Percentiles rank a stretch among this genome's conserved stretches.
Evolutionary conservation across 2,113 vertebrate species (phyloP).

Genomic region (Petaurus breviceps): DNA sequence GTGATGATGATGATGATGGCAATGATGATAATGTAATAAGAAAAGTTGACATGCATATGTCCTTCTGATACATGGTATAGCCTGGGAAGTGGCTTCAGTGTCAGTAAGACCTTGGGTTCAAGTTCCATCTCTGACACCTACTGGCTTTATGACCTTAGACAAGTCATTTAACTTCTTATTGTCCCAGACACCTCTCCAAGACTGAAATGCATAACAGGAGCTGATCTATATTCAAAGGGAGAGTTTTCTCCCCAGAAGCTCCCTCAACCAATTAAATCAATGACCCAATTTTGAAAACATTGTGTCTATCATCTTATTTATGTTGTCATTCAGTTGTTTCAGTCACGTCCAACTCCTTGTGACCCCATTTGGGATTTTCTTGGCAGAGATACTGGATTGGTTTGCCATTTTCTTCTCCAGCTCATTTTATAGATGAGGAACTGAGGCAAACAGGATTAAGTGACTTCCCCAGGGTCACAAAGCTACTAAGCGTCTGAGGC

Average conservation of each 20-base stretch:
- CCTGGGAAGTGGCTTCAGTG: neutral
- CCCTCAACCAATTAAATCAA: neutral
- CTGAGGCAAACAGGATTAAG: neutral
- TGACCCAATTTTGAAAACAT: neutral
- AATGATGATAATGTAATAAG: neutral
- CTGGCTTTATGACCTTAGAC: neutral
- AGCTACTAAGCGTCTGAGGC: neutral
- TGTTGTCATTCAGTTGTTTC: neutral
- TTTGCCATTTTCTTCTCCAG: neutral
- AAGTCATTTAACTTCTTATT: neutral
- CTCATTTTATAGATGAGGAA: neutral
- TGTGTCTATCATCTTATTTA: neutral
- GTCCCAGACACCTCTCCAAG: neutral
- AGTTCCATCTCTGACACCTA: neutral
- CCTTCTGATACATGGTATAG: neutral
- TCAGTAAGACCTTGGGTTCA: constrained; percentile 7
- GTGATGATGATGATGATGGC: neutral
- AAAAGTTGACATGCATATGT: neutral
- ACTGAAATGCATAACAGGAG: neutral
- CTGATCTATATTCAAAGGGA: neutral
- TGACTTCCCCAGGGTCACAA: neutral
- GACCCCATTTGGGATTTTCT: neutral
- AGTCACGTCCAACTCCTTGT: neutral
- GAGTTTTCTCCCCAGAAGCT: neutral
- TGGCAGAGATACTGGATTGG: neutral